Evolutionary conservation across 2,797 vertebrate genomes (phyloP).

Genomic region (Aeoliscus strigatus): DNA sequence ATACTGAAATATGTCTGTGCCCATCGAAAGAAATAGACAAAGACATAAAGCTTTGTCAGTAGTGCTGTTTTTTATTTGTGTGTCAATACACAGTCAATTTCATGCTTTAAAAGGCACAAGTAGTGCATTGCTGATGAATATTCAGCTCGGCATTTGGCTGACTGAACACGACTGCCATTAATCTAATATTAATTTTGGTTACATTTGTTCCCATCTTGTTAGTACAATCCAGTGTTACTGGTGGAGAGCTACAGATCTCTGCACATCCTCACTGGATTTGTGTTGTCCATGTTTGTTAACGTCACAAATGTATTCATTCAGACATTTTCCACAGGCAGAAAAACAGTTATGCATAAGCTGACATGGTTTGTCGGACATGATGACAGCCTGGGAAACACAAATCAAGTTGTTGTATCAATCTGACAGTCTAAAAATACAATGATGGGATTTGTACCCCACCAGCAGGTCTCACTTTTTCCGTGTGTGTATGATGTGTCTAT

Average conservation of each 20-base stretch:
- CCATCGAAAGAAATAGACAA: no score
- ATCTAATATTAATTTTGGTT: no score
- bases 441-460: constrained; percentile 11
- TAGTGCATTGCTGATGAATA: no score
- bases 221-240: neutral
- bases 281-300: constrained; percentile 9
- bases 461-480: constrained; percentile 16
- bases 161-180: no score
- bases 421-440: constrained; percentile 30
- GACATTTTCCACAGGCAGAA: no score
- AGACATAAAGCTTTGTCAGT: no score
- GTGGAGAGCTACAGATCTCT: constrained; percentile 5
- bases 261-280: constrained; percentile 8
- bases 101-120: no score
- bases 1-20: no score
- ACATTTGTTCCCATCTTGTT: no score
- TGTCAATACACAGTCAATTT: no score
- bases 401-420: constrained; percentile 17
- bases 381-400: constrained; percentile 30
- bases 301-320: constrained; percentile 29
- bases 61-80: no score
- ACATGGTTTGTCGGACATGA: constrained; percentile 10
- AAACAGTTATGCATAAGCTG: constrained; percentile 15
- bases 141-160: no score
- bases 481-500: constrained; percentile 22